Base-by-base conservation (phyloP, 2,888 invertebrate species). In the Acanthosepion pharaonis region DNA sequence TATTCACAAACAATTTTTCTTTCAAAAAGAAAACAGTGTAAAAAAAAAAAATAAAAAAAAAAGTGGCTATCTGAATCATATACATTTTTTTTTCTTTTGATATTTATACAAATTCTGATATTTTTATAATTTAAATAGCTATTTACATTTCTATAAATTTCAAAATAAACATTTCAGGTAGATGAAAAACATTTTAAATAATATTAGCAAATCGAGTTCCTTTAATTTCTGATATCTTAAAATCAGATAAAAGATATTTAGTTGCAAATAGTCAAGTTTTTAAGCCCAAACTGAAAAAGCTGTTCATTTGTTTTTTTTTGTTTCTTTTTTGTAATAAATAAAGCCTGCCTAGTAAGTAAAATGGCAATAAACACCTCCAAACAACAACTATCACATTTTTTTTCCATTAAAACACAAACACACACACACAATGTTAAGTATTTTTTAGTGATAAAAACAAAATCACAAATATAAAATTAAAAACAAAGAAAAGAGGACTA, bases 331-430 rank as follows among this genome's bases (percentile, higher is more conserved):
- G 28, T n/a, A 25, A 28, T 59, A 78, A 55, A 25, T 25, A 78
- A 78, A 78, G 78, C 78, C 78, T 78, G 78, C 78, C 78, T 78
- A n/a, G 25, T 78, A 25, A 78, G 25, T 23, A 28, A 78, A 78
- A n/a, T 0, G 59, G n/a, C 15, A 78, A n/a, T 78, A n/a, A 78
- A 78, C 9, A 78, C 78, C 15, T 78, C n/a, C 78, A n/a, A 33
- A 33, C 78, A 78, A 78, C 78, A n/a, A 78, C n/a, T 78, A 33
- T 78, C 78, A 78, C 78, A 42, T 9, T 33, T 78, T 78, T 78
- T 78, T n/a, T 78, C 78, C 78, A 78, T n/a, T 78, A 78, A n/a
- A 78, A n/a, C 78, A 78, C 78, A 78, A 59, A 59, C 78, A 78
- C 78, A 78, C 78, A 33, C 78, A 78, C 78, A 33, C 78, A 78